These are phyloP conservation scores for Garrulus glandarius DNA, from an alignment of 2,797 vertebrate species.

Conservation along the genomic window DNA sequence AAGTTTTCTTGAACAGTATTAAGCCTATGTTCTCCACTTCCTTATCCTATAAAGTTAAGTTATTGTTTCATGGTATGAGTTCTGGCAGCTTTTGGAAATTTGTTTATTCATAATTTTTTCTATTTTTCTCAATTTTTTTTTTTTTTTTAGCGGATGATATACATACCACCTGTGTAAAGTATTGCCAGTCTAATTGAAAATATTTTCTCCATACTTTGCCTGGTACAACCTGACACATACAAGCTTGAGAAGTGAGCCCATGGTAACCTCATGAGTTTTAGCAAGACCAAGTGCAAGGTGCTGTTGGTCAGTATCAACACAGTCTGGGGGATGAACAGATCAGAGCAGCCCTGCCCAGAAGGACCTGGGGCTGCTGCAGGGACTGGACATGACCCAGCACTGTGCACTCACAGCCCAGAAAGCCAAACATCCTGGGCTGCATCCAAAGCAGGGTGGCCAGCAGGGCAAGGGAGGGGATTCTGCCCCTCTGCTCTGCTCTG, in stretches of 20 bases:
- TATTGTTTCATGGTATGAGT: neutral
- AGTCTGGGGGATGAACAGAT: neutral
- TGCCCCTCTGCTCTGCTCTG: neutral
- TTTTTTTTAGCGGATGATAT: neutral
- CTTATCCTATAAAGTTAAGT: neutral
- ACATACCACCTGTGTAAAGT: neutral
- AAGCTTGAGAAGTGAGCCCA: neutral
- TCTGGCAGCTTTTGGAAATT: neutral
- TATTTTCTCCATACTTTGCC: neutral
- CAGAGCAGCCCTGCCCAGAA: neutral
- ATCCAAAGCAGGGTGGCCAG: rapidly evolving
- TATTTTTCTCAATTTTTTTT: neutral
- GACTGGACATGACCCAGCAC: neutral
- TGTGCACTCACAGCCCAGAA: neutral
- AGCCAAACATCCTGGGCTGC: rapidly evolving
- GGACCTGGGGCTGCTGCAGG: neutral
- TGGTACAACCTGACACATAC: neutral
- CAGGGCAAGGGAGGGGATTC: neutral
- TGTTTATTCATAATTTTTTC: neutral
- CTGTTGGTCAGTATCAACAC: neutral
- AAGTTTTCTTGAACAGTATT: neutral
- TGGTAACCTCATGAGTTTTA: neutral
- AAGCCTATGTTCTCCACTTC: neutral
- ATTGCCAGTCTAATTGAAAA: neutral
- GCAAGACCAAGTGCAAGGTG: neutral